phyloP scores from a whole-genome alignment of 1,140 invertebrate species.

The Oreohelix idahoensis region DNA sequence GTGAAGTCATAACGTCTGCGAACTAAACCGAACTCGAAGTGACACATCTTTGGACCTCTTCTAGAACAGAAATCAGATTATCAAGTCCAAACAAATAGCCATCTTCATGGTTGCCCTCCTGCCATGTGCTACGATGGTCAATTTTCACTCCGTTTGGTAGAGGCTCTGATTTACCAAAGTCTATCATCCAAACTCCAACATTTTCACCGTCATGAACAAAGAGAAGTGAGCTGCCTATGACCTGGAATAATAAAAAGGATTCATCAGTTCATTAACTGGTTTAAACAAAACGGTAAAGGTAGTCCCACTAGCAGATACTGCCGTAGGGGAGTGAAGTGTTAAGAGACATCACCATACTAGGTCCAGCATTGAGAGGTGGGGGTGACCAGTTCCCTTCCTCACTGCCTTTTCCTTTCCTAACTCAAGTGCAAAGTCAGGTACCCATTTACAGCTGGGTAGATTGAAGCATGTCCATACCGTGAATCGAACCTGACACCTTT shows the following conservation, averaged over 20 bases:
- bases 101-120: constrained; percentile 98
- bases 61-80: constrained; percentile 88
- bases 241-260: constrained; percentile 71
- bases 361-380: no score
- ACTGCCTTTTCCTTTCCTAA: no score
- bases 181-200: constrained; percentile 96
- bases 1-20: background rate
- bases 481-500: no score
- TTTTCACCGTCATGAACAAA: constrained; percentile 92
- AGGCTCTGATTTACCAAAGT: constrained; percentile 95
- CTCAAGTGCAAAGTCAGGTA: no score
- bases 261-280: no score
- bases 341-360: no score
- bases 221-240: constrained; percentile 96
- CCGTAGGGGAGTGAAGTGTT: no score
- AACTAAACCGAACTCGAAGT: constrained; percentile 15
- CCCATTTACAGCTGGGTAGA: no score
- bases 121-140: constrained; percentile 88
- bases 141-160: constrained; percentile 84
- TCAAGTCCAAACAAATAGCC: constrained; percentile 95
- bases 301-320: no score
- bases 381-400: no score
- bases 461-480: no score
- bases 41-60: constrained; percentile 48
- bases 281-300: no score